A percentile compares a stretch with the other conserved stretches of the same genome.
Conservation (phyloP, 2,888 invertebrate species). For the Caenorhabditis drosophilae region DNA sequence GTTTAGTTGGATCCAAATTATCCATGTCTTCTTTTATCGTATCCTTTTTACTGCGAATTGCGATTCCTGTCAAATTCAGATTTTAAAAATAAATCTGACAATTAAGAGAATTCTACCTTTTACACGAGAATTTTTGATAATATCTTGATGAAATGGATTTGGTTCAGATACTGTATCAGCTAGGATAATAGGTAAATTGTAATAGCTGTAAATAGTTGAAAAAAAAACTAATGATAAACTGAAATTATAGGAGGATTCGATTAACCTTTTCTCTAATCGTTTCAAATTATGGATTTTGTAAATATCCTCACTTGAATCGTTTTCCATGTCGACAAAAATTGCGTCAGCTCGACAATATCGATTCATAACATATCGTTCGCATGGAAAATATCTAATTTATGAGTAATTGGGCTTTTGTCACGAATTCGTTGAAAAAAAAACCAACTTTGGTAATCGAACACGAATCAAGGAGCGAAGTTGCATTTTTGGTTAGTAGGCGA, state of each 20-base stretch:
- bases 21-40: background rate
- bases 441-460: conserved; percentile 20
- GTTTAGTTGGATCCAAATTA: conserved; percentile 4
- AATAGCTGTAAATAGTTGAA: conserved; percentile 11
- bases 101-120: background rate
- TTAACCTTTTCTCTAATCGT: too few species aligned
- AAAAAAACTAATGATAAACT: too few species aligned
- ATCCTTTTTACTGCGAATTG: conserved; percentile 5
- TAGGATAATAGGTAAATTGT: conserved; percentile 12
- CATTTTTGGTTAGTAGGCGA: conserved; percentile 12
- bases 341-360: conserved; percentile 26
- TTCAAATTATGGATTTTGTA: too few species aligned
- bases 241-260: too few species aligned
- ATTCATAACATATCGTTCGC: conserved; percentile 26
- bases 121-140: background rate
- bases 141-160: background rate
- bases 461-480: conserved; percentile 16
- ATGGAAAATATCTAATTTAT: conserved; percentile 15
- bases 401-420: too few species aligned
- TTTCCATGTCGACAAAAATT: conserved; percentile 31
- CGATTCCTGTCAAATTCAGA: conserved; percentile 9
- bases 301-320: conserved; percentile 7
- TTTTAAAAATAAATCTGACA: too few species aligned
- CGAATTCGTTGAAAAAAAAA: background rate
- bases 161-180: conserved; percentile 13